phyloP scores from a whole-genome alignment of 2,113 vertebrate genomes.

The Paralichthys olivaceus region DNA sequence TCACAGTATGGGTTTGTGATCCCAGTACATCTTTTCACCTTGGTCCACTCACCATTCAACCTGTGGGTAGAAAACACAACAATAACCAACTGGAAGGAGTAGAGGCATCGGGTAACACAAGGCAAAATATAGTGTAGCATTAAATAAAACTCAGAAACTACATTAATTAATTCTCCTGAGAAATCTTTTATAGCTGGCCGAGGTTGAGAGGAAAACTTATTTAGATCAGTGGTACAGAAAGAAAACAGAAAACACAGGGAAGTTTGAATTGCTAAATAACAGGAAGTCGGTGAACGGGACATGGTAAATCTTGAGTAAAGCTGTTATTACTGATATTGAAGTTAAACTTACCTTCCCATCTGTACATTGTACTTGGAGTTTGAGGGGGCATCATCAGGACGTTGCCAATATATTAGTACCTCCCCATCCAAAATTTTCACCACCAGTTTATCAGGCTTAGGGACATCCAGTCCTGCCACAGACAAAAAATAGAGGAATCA shows the following conservation, averaged over 20 bases:
- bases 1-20: conserved; percentile 49
- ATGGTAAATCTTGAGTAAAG: background rate
- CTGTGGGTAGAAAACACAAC: conserved; percentile 45
- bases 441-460: conserved; percentile 30
- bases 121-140: background rate
- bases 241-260: background rate
- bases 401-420: conserved; percentile 66
- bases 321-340: background rate
- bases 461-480: conserved; percentile 27
- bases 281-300: background rate
- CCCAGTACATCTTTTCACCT: conserved; percentile 49
- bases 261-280: background rate
- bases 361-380: conserved; percentile 69
- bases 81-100: background rate
- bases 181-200: background rate
- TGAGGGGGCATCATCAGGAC: conserved; percentile 16
- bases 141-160: background rate
- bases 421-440: conserved; percentile 74
- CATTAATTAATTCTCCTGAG: background rate
- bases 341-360: conserved; percentile 66
- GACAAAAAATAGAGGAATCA: background rate
- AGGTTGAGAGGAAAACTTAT: background rate
- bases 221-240: background rate
- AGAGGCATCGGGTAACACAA: background rate
- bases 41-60: rapidly evolving